Evolutionary conservation across 1,140 invertebrate genomes (phyloP).

Genomic region (Penaeus japonicus): DNA sequence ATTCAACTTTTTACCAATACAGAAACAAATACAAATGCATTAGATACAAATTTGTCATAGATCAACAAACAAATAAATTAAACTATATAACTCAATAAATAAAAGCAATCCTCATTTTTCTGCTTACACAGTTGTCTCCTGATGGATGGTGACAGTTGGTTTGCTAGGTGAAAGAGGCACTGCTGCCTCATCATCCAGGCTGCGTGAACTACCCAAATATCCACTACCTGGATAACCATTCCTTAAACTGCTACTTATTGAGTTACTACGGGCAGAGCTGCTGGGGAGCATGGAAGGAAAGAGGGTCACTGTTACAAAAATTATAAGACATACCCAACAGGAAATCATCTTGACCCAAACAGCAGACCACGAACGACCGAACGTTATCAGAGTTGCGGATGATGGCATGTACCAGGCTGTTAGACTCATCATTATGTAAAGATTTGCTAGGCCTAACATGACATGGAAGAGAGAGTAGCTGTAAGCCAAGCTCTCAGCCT

Average conservation of each 20-base stretch:
- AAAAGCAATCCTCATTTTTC: neutral
- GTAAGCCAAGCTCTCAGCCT: slow-evolving; percentile 91
- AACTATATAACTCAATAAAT: neutral
- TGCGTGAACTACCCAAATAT: slow-evolving; percentile 36
- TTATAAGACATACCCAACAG: slow-evolving; percentile 89
- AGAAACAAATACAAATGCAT: neutral
- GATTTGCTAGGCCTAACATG: slow-evolving; percentile 92
- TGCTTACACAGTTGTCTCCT: slow-evolving; percentile 55
- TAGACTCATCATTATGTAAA: slow-evolving; percentile 99
- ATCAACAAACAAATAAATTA: too few relatives aligned
- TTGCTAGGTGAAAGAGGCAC: slow-evolving; percentile 55
- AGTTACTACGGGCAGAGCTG: neutral
- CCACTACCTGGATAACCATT: slow-evolving; percentile 44
- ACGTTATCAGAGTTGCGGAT: slow-evolving; percentile 56
- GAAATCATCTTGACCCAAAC: slow-evolving; percentile 99
- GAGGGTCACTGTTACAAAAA: slow-evolving; percentile 73
- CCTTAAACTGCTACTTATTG: neutral
- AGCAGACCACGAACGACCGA: slow-evolving; percentile 69
- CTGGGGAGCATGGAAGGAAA: slow-evolving; percentile 54
- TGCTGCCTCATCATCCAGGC: slow-evolving; percentile 50
- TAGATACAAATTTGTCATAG: neutral
- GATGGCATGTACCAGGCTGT: slow-evolving; percentile 99
- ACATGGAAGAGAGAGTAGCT: slow-evolving; percentile 98
- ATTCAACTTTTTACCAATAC: too few relatives aligned
- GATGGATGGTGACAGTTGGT: slow-evolving; percentile 51